A percentile compares a stretch with the other conserved stretches of the same genome.
phyloP scores from a whole-genome alignment of 2,888 invertebrate genomes.

The Gasteruption jaculator region DNA sequence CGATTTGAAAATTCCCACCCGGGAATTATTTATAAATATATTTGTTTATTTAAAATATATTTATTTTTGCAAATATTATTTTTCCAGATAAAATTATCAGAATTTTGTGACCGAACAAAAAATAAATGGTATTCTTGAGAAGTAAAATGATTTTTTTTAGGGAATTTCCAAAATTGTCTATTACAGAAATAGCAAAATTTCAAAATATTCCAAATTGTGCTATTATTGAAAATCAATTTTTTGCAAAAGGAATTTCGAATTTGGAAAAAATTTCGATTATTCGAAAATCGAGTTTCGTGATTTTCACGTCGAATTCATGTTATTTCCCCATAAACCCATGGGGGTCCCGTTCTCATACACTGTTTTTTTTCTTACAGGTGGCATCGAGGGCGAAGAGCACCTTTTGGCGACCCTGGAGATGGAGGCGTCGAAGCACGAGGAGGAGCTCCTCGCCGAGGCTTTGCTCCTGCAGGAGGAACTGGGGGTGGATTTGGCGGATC shows the following conservation, averaged over 20 bases:
- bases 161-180: too few relatives aligned
- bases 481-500: slow-evolving; percentile 41
- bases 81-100: too few relatives aligned
- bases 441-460: slow-evolving; percentile 46
- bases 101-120: too few relatives aligned
- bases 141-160: too few relatives aligned
- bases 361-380: slow-evolving; percentile 29
- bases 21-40: slow-evolving; percentile 2
- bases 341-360: too few relatives aligned
- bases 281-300: too few relatives aligned
- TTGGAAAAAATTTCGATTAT: slow-evolving; percentile 10
- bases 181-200: slow-evolving; percentile 1
- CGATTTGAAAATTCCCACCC: too few relatives aligned
- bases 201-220: neutral
- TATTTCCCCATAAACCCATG: too few relatives aligned
- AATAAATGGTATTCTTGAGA: too few relatives aligned
- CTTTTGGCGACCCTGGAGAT: slow-evolving; percentile 46
- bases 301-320: too few relatives aligned
- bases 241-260: neutral
- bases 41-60: neutral
- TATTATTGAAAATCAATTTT: too few relatives aligned
- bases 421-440: slow-evolving; percentile 46
- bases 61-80: slow-evolving; percentile 3
- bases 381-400: slow-evolving; percentile 46
- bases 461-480: slow-evolving; percentile 45